Evolutionary conservation across 2,888 invertebrate genomes (phyloP).

Genomic region (Dolichomitus sp.): DNA sequence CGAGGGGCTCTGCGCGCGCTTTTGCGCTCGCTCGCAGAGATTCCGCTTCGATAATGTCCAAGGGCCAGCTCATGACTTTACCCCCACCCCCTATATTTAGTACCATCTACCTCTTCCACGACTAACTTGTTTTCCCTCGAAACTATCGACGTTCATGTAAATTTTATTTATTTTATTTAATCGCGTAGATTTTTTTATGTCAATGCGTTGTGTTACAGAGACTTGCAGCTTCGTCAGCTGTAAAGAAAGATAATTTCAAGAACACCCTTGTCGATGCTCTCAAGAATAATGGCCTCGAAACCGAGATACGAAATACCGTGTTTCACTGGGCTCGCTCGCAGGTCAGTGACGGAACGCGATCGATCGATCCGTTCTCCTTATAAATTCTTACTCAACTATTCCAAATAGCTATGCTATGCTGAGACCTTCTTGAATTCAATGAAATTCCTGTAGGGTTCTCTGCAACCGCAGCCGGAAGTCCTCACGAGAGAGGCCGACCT

Average conservation of each 20-base stretch:
- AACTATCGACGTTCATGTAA: neutral
- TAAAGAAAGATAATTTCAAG: conserved; percentile 93
- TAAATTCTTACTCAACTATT: neutral
- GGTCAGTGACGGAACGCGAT: conserved; percentile 69
- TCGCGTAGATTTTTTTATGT: conserved; percentile 41
- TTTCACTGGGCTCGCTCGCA: conserved; percentile 92
- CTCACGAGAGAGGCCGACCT: conserved; percentile 73
- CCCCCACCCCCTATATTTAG: conserved; percentile 26
- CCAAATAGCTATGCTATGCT: neutral
- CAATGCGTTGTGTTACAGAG: conserved; percentile 87
- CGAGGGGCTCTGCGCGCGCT: conserved; percentile 51
- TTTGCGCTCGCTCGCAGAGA: conserved; percentile 71
- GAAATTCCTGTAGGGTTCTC: conserved; percentile 71
- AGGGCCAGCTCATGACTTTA: conserved; percentile 67
- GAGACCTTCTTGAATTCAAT: conserved; percentile 1
- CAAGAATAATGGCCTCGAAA: conserved; percentile 93
- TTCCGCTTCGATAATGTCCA: conserved; percentile 78
- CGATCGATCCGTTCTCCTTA: conserved; percentile 13
- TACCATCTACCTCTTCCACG: conserved; percentile 36
- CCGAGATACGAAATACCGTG: conserved; percentile 93
- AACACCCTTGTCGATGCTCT: conserved; percentile 92
- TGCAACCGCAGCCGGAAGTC: conserved; percentile 66
- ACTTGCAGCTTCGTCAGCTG: conserved; percentile 92
- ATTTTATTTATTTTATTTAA: neutral
- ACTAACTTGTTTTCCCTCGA: conserved; percentile 1